phyloP scores from a whole-genome alignment of 1,140 invertebrate genomes.

The Charaxes varanes region DNA sequence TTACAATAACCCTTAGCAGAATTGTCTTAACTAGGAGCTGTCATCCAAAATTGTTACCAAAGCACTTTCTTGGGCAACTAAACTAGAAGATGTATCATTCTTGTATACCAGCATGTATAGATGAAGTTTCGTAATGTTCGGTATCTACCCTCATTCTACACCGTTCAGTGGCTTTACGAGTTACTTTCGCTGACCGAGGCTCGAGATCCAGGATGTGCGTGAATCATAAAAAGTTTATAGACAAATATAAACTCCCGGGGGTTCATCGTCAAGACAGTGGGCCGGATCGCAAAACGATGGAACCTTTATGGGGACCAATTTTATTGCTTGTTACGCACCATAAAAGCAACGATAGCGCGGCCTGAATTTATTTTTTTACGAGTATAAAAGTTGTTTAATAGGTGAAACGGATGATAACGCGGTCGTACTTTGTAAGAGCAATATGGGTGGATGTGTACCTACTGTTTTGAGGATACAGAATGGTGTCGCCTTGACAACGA shows the following conservation, averaged over 20 bases:
- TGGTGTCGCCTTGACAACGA: too few species aligned
- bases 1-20: too few species aligned
- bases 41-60: too few species aligned
- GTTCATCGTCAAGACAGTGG: slow-evolving; percentile 55
- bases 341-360: slow-evolving; percentile 51
- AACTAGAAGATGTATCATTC: too few species aligned
- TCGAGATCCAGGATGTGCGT: slow-evolving; percentile 36
- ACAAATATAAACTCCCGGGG: slow-evolving; percentile 55
- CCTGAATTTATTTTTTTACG: slow-evolving; percentile 50
- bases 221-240: slow-evolving; percentile 61
- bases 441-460: slow-evolving; percentile 6
- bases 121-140: too few species aligned
- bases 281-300: slow-evolving; percentile 59
- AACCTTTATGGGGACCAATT: slow-evolving; percentile 34
- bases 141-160: slow-evolving; percentile 33
- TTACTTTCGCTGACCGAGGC: slow-evolving; percentile 55
- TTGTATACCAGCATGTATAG: too few species aligned
- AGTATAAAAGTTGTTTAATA: slow-evolving; percentile 48
- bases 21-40: too few species aligned
- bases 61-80: too few species aligned
- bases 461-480: too few species aligned
- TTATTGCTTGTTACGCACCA: slow-evolving; percentile 65
- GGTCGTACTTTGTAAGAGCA: neutral
- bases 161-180: slow-evolving; percentile 58
- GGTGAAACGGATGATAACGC: slow-evolving; percentile 21